Evolutionary conservation across 2,113 vertebrate species (phyloP).

Genomic region (Ursus arctos): DNA sequence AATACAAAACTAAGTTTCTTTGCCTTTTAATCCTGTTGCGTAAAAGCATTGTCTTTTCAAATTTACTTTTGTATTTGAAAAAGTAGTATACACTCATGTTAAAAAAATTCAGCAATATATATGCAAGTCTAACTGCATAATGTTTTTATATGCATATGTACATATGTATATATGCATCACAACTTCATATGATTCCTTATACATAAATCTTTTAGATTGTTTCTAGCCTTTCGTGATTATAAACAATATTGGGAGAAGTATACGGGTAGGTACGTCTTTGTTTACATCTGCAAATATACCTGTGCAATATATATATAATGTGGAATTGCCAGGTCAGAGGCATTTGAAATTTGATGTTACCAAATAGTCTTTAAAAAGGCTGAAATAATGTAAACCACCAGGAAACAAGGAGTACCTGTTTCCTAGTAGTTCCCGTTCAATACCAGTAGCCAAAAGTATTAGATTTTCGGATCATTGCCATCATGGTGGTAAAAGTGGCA

Average conservation of each 20-base stretch:
- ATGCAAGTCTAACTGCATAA: neutral
- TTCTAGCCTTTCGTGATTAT: constrained; percentile 38
- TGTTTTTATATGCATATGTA: neutral
- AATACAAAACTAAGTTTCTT: neutral
- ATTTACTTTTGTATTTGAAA: constrained; percentile 37
- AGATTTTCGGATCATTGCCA: neutral
- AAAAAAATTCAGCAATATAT: neutral
- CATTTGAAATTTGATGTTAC: constrained; percentile 44
- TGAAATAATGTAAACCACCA: neutral
- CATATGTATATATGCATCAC: neutral
- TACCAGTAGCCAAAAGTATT: neutral
- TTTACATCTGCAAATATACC: neutral
- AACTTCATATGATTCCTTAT: constrained; percentile 1
- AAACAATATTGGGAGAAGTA: neutral
- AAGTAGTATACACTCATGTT: neutral
- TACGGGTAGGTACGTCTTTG: neutral
- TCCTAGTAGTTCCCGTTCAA: neutral
- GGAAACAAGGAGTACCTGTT: neutral
- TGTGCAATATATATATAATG: neutral
- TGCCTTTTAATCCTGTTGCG: neutral
- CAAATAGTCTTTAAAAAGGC: neutral
- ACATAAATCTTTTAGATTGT: neutral
- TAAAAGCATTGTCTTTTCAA: constrained; percentile 15
- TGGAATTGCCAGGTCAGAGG: neutral
- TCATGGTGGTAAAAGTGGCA: neutral